Percentiles rank a stretch among this genome's conserved stretches.
Conservation (phyloP, 2,888 invertebrate genomes). For the Thymelicus acteon region DNA sequence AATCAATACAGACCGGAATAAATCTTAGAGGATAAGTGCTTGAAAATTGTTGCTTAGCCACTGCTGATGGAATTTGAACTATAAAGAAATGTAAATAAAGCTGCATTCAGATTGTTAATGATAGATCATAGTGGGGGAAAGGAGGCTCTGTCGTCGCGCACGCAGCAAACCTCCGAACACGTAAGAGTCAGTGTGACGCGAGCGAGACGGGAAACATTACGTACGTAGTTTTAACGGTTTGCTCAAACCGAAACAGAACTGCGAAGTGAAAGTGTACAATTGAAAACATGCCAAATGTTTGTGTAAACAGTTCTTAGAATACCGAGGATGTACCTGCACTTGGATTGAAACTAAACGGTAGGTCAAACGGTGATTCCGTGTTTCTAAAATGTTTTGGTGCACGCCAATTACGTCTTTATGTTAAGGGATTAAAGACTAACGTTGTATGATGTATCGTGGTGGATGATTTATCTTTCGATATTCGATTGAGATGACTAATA, state of each 20-base stretch:
- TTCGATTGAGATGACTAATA: slow-evolving; percentile 29
- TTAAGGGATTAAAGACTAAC: slow-evolving; percentile 33
- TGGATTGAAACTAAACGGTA: slow-evolving; percentile 42
- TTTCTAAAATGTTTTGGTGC: slow-evolving; percentile 29
- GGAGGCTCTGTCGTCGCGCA: slow-evolving; percentile 62
- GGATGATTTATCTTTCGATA: slow-evolving; percentile 21
- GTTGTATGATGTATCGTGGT: slow-evolving; percentile 26
- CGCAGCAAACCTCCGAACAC: slow-evolving; percentile 45
- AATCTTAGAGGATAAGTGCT: too few relatives aligned
- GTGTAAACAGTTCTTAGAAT: slow-evolving; percentile 25
- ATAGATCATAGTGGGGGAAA: slow-evolving; percentile 54
- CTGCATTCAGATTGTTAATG: slow-evolving; percentile 1
- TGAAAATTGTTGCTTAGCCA: too few relatives aligned
- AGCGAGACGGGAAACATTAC: slow-evolving; percentile 43
- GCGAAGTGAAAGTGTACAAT: slow-evolving; percentile 72
- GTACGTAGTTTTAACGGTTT: slow-evolving; percentile 65
- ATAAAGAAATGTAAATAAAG: neutral
- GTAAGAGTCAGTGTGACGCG: slow-evolving; percentile 56
- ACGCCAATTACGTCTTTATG: slow-evolving; percentile 39
- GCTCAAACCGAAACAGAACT: slow-evolving; percentile 66
- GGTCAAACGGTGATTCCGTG: slow-evolving; percentile 40
- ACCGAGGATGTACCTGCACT: slow-evolving; percentile 15
- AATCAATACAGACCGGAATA: neutral
- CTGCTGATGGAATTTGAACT: slow-evolving; percentile 2
- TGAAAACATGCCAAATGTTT: slow-evolving; percentile 53